phyloP scores from a whole-genome alignment of 2,888 invertebrate genomes.

The Psylliodes chrysocephalus region DNA sequence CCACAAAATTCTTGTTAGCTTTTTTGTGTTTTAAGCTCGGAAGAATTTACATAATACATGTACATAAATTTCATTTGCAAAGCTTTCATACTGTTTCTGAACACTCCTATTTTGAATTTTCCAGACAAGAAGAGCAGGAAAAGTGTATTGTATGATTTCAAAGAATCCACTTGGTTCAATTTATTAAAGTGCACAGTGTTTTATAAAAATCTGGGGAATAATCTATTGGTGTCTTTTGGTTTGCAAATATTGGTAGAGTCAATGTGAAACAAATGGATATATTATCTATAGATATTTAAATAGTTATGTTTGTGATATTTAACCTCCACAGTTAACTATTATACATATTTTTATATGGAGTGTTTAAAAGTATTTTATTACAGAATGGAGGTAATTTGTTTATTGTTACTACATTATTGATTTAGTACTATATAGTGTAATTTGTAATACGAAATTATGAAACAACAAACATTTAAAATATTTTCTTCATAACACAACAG shows the following conservation, averaged over 20 bases:
- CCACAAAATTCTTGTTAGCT: constrained; percentile 33
- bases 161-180: constrained; percentile 26
- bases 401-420: too few species aligned
- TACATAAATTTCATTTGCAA: constrained; percentile 36
- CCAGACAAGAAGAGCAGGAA: constrained; percentile 27
- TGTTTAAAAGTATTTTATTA: too few species aligned
- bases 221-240: neutral
- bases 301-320: too few species aligned
- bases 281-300: too few species aligned
- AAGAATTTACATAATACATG: constrained; percentile 36
- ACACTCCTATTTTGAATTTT: constrained; percentile 32
- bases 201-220: constrained; percentile 15
- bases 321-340: too few species aligned
- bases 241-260: neutral
- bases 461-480: too few species aligned
- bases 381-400: too few species aligned
- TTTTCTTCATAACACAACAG: too few species aligned
- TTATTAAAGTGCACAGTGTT: constrained; percentile 22
- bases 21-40: constrained; percentile 34
- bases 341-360: too few species aligned
- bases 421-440: too few species aligned
- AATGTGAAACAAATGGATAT: constrained; percentile 2
- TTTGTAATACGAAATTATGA: too few species aligned
- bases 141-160: constrained; percentile 31
- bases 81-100: constrained; percentile 34